Conservation (phyloP, 1,140 invertebrate species). For the Hyposmocoma kahamanoa region DNA sequence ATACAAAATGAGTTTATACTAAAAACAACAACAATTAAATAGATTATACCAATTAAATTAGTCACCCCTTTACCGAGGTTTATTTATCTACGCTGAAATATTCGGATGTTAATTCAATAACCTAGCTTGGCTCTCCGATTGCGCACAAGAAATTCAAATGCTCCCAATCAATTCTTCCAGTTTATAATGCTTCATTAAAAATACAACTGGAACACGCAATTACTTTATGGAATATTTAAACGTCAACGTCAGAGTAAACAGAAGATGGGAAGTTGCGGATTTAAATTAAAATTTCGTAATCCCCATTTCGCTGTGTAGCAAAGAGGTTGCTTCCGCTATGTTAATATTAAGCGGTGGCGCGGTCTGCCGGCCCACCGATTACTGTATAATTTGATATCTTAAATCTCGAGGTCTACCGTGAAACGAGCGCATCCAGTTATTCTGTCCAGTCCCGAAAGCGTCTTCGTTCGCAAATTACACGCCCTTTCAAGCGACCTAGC, state of each 20-base stretch:
- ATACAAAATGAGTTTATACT: no score
- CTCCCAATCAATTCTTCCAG: constrained; percentile 52
- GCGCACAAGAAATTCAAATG: constrained; percentile 59
- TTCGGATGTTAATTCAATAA: constrained; percentile 55
- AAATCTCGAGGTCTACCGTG: constrained; percentile 46
- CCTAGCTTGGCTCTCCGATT: constrained; percentile 36
- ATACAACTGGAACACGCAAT: constrained; percentile 53
- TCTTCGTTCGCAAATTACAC: constrained; percentile 54
- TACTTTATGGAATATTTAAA: constrained; percentile 62
- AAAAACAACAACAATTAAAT: no score
- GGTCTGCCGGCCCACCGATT: constrained; percentile 47
- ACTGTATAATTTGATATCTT: constrained; percentile 66
- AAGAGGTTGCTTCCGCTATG: constrained; percentile 56
- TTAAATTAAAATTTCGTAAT: constrained; percentile 64
- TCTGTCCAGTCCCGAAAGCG: constrained; percentile 58
- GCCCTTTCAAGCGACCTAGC: constrained; percentile 43
- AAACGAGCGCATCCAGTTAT: constrained; percentile 36
- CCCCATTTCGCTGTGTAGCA: constrained; percentile 42
- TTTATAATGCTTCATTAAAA: constrained; percentile 57
- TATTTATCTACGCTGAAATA: constrained; percentile 52
- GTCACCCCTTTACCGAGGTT: no score
- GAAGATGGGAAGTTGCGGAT: constrained; percentile 42
- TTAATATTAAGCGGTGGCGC: constrained; percentile 56
- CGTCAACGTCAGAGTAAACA: constrained; percentile 45
- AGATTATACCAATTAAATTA: no score